Evolutionary conservation across 2,113 vertebrate genomes (phyloP).

Genomic region (Turnix velox): DNA sequence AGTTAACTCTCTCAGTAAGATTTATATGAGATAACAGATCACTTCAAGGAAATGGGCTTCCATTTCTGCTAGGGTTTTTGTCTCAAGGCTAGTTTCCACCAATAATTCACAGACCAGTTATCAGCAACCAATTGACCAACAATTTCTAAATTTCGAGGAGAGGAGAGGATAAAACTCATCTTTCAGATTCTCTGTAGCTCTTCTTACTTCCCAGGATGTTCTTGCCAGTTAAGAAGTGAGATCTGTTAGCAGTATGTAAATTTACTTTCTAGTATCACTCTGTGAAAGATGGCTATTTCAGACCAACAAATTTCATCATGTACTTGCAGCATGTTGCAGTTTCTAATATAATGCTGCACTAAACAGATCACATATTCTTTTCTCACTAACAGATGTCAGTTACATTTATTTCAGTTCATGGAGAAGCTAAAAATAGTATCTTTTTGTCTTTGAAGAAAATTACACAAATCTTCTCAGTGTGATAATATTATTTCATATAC

Average conservation of each 20-base stretch:
- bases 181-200: neutral
- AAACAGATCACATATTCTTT: neutral
- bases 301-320: neutral
- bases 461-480: neutral
- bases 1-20: neutral
- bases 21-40: neutral
- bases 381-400: neutral
- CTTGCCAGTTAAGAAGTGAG: neutral
- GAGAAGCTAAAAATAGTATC: neutral
- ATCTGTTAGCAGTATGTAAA: neutral
- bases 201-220: neutral
- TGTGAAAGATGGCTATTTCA: neutral
- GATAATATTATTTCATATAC: neutral
- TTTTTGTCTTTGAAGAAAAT: neutral
- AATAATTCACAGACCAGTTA: neutral
- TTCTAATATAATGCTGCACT: neutral
- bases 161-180: accelerated
- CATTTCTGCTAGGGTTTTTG: neutral
- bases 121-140: accelerated
- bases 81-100: neutral
- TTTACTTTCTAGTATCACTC: neutral
- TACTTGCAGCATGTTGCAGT: neutral
- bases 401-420: neutral
- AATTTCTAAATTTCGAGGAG: neutral
- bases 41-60: neutral